phyloP scores from a whole-genome alignment of 2,888 invertebrate genomes.

The Polylopha cassiicola region DNA sequence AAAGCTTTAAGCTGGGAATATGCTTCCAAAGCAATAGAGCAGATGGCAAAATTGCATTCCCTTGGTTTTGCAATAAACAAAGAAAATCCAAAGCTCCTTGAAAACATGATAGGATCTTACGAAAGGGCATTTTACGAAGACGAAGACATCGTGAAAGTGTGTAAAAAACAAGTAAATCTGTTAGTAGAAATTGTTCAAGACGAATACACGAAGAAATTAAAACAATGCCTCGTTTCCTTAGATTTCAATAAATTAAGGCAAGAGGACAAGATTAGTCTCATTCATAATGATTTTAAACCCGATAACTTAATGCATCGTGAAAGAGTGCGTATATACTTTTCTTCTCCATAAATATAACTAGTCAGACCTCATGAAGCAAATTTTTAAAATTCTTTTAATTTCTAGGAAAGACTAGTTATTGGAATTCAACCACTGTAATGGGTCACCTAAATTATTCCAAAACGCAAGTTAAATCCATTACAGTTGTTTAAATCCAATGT shows the following conservation, averaged over 20 bases:
- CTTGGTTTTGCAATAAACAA: slow-evolving; percentile 9
- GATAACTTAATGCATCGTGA: slow-evolving; percentile 19
- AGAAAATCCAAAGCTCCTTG: slow-evolving; percentile 9
- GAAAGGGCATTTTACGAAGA: background rate
- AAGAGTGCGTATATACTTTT: slow-evolving; percentile 6
- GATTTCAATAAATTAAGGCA: background rate
- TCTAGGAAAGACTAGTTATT: too few species aligned
- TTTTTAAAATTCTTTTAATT: too few species aligned
- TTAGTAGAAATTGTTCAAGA: background rate
- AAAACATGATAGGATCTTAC: background rate
- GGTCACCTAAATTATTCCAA: too few species aligned
- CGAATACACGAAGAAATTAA: slow-evolving; percentile 2
- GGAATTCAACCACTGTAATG: too few species aligned
- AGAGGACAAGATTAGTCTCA: slow-evolving; percentile 2
- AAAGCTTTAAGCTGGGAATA: slow-evolving; percentile 16
- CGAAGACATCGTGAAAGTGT: background rate
- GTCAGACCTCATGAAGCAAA: background rate
- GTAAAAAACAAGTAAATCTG: too few species aligned
- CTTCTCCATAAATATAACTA: background rate
- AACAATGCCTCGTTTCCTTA: background rate
- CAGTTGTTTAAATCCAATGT: too few species aligned
- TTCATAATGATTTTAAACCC: slow-evolving; percentile 18
- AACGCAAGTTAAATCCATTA: too few species aligned
- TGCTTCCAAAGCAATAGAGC: slow-evolving; percentile 5
- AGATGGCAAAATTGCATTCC: slow-evolving; percentile 22